Evolutionary conservation across 2,113 vertebrate species (phyloP), one percentile per base, ranked within the genome.

Genomic region (Quiscalus mexicanus): DNA sequence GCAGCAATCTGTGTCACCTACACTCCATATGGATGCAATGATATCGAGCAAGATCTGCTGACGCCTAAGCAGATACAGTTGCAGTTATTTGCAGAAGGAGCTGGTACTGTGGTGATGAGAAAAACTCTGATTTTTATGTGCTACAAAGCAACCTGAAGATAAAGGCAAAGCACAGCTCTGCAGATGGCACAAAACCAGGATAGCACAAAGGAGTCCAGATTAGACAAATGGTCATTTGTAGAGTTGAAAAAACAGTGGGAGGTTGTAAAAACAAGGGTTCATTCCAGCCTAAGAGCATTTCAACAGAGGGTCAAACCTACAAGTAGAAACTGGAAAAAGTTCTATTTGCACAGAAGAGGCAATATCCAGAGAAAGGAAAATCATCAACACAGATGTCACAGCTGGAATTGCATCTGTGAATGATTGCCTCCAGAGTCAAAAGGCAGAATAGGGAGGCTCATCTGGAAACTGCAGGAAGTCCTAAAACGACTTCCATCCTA

Each of bases 1-100:
- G 31, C 68, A 70, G 91, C 91, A 92, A 90, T 92, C 94, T 93
- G 82, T 90, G 90, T 95, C 93, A 86, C 86, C 84, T 80, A 95
- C 93, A 89, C 91, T 95, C 95, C 91, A 93, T 95, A 94, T 86
- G 90, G 92, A 74, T 87, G 37, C 3, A 92, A 58, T 4, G 58
- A 12, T 68, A 88, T 1, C 7, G n/a, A 91, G 85, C 79, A 82
- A 84, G 84, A 84, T 78, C 65, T 81, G 71, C 79, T 69, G 79
- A 92, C 33, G 71, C 88, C 85, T 80, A 59, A 65, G 70, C 90
- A 55, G 69, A 90, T 23, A 77, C 8, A 65, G 47, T 70, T 77
- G 58, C 71, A 77, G 89, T 47, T 92, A 92, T 86, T 96, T 89
- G 56, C 25, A 81, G 92, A 84, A 93, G 52, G 27, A 91, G 58